Evolutionary conservation across 2,797 vertebrate species (phyloP).

Genomic region (Platalea minor): DNA sequence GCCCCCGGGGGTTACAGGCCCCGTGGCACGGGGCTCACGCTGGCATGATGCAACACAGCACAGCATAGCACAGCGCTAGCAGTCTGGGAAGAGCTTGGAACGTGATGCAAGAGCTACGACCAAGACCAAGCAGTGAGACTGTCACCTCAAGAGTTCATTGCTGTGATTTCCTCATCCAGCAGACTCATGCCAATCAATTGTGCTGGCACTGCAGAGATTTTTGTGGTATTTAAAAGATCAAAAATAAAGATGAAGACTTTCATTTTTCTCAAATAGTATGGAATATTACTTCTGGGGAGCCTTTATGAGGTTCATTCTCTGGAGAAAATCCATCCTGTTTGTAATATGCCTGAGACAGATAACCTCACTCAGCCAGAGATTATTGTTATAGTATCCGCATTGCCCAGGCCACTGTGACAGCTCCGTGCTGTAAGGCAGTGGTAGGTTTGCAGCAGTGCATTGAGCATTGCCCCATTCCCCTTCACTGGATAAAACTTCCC

Average conservation of each 20-base stretch:
- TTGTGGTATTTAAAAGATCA: neutral
- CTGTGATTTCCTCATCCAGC: neutral
- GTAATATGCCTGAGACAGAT: neutral
- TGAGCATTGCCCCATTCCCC: neutral
- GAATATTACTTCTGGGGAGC: neutral
- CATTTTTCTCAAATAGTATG: neutral
- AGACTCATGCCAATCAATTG: neutral
- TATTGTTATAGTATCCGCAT: fast-evolving
- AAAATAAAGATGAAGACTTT: neutral
- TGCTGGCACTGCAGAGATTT: neutral
- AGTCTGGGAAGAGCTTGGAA: neutral
- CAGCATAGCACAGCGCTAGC: neutral
- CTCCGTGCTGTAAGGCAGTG: fast-evolving
- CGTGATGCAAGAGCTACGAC: neutral
- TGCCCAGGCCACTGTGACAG: neutral
- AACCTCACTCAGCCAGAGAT: neutral
- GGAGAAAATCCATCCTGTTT: neutral
- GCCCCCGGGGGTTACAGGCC: fast-evolving
- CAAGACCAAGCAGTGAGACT: neutral
- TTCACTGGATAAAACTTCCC: neutral
- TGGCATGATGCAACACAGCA: neutral
- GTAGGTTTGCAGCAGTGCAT: neutral
- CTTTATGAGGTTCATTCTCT: neutral
- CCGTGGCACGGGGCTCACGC: neutral
- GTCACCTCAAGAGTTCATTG: neutral